Evolutionary conservation across 2,113 vertebrate species (phyloP).

Genomic region (Sarotherodon lohbergeri): DNA sequence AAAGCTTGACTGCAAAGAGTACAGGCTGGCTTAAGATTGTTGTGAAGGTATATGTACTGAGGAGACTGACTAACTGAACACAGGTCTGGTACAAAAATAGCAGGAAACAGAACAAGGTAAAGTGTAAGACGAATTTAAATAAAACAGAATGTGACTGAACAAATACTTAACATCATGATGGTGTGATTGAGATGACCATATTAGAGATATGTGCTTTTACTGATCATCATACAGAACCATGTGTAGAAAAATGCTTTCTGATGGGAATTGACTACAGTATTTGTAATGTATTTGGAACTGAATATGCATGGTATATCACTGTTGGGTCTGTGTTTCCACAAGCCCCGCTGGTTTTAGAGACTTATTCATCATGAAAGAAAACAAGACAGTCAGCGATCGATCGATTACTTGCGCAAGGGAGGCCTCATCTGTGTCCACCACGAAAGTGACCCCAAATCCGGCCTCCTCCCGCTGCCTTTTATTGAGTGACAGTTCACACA

Average conservation of each 20-base stretch:
- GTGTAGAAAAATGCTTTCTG: neutral
- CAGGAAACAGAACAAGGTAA: neutral
- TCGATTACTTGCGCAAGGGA: too few species aligned
- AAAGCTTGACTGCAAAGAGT: neutral
- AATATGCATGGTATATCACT: neutral
- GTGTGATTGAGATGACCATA: neutral
- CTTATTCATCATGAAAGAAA: too few species aligned
- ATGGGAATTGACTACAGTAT: neutral
- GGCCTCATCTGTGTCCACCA: too few species aligned
- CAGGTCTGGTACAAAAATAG: neutral
- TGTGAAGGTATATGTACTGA: neutral
- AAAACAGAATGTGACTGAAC: neutral
- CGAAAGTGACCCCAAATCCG: too few species aligned
- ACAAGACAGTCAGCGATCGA: too few species aligned
- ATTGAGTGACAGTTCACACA: too few species aligned
- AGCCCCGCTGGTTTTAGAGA: too few species aligned
- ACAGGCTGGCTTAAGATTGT: neutral
- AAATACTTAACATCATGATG: neutral
- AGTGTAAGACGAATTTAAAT: neutral
- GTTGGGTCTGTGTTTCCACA: too few species aligned
- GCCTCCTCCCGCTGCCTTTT: too few species aligned
- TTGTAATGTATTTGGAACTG: neutral
- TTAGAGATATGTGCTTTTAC: neutral
- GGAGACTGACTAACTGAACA: neutral
- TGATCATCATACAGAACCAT: neutral